Evolutionary conservation across 2,797 vertebrate species (phyloP), one percentile per base, ranked within the genome.

Genomic region (Sebastiscus tertius): DNA sequence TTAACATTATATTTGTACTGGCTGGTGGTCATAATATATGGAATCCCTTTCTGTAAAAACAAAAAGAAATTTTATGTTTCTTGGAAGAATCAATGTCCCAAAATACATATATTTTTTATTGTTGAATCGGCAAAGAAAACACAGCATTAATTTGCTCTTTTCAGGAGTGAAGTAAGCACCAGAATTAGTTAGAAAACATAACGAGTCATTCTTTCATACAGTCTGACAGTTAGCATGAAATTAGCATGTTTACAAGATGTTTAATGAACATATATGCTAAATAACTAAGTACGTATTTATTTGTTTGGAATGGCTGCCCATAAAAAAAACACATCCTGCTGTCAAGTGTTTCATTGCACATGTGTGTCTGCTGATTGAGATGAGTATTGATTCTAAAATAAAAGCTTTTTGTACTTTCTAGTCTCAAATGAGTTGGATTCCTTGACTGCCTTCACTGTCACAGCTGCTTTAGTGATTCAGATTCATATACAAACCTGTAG

Each of bases 381-480:
- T 70, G 59, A 78, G 20, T 20, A 13, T 29, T 58, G 60, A 74
- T 63, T 78, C 8, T 34, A 67, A 83, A 93, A 90, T 77, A 84
- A 92, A 94, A 49, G 56, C 20, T 65, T 85, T 89, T 92, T 90
- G 55, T 80, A 84, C 52, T 75, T 77, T 85, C 6, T 60, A 58
- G 34, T 27, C 65, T 84, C 52, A 77, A 24, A 66, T 46, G 22
- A 75, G 6, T 60, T 26, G 4, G 18, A 27, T 75, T 77, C 24
- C 5, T 49, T 16, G 14, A 33, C 6, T 42, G 6, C 9, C 8
- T 60, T 68, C n/a, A 69, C 0, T 64, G 6, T 31, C 22, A 54
- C 26, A 26, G 29, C 56, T 55, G 5, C 46, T 18, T 60, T 16
- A 27, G 4, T 56, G 16, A 63, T 33, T 22, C 6, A 18, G 4